Evolutionary conservation across 2,797 vertebrate genomes (phyloP), one percentile per base, ranked within the genome.

Genomic region (Pantherophis vulpinus): DNA sequence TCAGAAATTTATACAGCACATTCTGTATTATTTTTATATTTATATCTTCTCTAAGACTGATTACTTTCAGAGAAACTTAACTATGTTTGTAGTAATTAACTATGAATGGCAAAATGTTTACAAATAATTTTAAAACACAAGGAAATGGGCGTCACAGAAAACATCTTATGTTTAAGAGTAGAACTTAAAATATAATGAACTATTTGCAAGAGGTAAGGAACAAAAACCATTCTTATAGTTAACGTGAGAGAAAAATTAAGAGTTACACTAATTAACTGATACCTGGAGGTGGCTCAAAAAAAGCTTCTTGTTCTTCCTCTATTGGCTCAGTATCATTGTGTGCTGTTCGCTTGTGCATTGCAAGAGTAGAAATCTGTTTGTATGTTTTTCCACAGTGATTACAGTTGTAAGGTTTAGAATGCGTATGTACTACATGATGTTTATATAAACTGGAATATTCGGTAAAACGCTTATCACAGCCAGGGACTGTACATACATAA

Each of bases 401-500:
- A 97, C 99, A 99, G 98, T 99, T 99, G 97, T 99, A 99, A 9
- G 99, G 99, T 98, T 99, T 99, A 96, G 99, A 99, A 92, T 99
- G 99, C 7, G 99, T 99, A 94, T 99, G 99, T 95, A 99, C 99
- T 89, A 99, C 99, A 54, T 99, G 99, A 96, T 99, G 99, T 96
- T 99, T 99, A 97, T 99, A 99, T 94, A 99, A 98, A 97, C 99
- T 99, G 96, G 99, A 99, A 97, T 99, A 99, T 95, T 99, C 99
- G 11, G 99, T 99, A 97, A 99, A 99, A 93, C 99, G 99, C 97
- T 99, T 99, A 94, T 99, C 99, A 97, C 99, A 99, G 55, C 99
- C 99, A 91, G 99, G 99, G 94, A 99, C 99, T 55, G 99, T 99
- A 96, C 99, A 99, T 93, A 99, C 99, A 20, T 99, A 99, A 1